These are phyloP conservation scores for Zootermopsis nevadensis DNA, from an alignment of 2,888 invertebrate genomes.

Conservation along the genomic window DNA sequence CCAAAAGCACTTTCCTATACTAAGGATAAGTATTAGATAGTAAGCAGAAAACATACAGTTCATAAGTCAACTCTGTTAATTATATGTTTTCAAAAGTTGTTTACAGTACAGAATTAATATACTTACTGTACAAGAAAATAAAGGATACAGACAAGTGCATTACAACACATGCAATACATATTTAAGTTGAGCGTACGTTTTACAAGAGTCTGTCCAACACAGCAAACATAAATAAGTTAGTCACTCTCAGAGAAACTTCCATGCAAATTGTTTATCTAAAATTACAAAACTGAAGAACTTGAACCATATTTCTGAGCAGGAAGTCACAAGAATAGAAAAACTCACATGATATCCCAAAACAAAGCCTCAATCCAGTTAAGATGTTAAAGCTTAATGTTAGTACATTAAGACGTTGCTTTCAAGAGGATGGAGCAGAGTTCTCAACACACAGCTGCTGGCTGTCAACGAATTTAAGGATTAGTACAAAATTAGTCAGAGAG, in stretches of 20 bases:
- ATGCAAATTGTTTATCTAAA: neutral
- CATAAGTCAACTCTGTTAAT: no score
- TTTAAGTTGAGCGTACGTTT: no score
- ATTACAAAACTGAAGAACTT: neutral
- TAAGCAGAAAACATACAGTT: no score
- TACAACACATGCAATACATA: no score
- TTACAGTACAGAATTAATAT: no score
- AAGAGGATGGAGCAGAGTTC: slow-evolving; percentile 29
- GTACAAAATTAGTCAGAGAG: neutral
- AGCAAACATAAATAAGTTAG: no score
- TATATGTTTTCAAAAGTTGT: no score
- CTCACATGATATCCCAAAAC: slow-evolving; percentile 36
- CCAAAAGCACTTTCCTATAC: no score
- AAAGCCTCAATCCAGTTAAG: slow-evolving; percentile 25
- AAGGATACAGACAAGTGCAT: no score
- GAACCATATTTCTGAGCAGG: neutral
- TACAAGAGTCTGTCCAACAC: no score
- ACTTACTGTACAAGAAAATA: no score
- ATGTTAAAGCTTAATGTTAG: slow-evolving; percentile 24
- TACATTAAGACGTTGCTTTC: slow-evolving; percentile 27
- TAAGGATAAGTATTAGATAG: no score
- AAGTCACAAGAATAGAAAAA: neutral
- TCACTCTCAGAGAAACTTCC: neutral
- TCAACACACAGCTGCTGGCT: slow-evolving; percentile 33
- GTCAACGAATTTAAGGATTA: slow-evolving; percentile 33